Evolutionary conservation across 2,888 invertebrate species (phyloP), one percentile per base, ranked within the genome.

Genomic region (Ennomos fuscantarius): DNA sequence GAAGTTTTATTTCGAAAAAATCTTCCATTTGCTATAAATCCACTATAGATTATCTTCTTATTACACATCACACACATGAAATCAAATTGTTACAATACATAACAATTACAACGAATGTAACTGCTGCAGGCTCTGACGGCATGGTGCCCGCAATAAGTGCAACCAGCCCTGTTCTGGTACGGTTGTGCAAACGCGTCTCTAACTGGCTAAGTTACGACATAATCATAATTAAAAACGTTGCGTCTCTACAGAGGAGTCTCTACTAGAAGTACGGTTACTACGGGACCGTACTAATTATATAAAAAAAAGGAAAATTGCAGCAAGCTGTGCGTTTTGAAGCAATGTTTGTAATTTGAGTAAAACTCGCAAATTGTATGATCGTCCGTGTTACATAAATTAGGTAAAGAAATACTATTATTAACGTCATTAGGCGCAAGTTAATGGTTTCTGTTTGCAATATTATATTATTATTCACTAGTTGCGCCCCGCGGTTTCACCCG

Each of bases 141-240:
- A 12, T 9, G 45, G n/a, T 33, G 31, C 11, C 35, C 33, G 51
- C 46, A 49, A 42, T 46, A 11, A 43, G 13, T 58, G 58, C 49
- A 49, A 58, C 53, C 58, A 49, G 49, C 58, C 41, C 57, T 58
- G 49, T 53, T 58, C 53, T 53, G 33, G 48, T 49, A 32, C 58
- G 34, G 41, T 59, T 59, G 49, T 35, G 53, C 35, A 41, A 54
- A 12, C 44, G 48, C 35, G 44, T 9, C 50, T 46, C 55, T 31
- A 12, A 9, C 34, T 36, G n/a, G 12, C 49, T 9, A 36, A 44
- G 35, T 59, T 59, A 41, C 58, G 37, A 53, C 58, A 59, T 39
- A 24, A 47, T 49, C 53, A 53, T 53, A 58, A 58, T 59, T 58
- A 58, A 58, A 40, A 43, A 40, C 41, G 33, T 59, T 59, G 58